Conservation (phyloP, 1,140 invertebrate species). For the Thaumatotibia leucotreta region DNA sequence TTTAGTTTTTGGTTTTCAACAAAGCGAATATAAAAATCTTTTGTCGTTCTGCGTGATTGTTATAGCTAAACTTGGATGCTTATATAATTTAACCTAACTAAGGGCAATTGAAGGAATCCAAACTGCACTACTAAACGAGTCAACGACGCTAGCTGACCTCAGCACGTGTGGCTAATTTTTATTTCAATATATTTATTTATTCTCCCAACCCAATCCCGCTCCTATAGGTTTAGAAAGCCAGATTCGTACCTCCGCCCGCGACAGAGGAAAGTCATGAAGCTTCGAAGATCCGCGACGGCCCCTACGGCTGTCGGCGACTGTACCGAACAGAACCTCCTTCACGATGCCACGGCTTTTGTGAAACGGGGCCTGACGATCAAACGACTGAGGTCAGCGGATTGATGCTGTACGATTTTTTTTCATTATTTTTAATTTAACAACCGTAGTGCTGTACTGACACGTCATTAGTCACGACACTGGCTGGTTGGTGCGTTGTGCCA, state of each 20-base stretch:
- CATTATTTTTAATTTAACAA: slow-evolving; percentile 57
- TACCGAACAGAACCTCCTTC: slow-evolving; percentile 62
- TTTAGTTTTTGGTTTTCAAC: too few relatives aligned
- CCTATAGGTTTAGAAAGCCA: slow-evolving; percentile 74
- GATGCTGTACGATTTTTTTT: slow-evolving; percentile 60
- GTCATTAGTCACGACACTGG: slow-evolving; percentile 33
- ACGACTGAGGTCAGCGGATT: slow-evolving; percentile 74
- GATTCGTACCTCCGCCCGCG: slow-evolving; percentile 71
- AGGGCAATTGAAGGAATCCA: too few relatives aligned
- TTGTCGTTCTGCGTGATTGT: too few relatives aligned
- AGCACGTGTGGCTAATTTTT: slow-evolving; percentile 45
- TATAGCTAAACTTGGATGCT: too few relatives aligned
- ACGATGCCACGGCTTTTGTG: slow-evolving; percentile 70
- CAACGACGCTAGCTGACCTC: too few relatives aligned
- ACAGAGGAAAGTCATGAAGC: slow-evolving; percentile 47
- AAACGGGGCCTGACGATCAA: slow-evolving; percentile 73
- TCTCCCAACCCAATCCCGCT: slow-evolving; percentile 38
- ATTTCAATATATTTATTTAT: slow-evolving; percentile 59
- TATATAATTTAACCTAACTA: too few relatives aligned
- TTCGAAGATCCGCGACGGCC: slow-evolving; percentile 66
- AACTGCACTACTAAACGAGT: too few relatives aligned
- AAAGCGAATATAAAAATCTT: too few relatives aligned
- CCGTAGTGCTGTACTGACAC: slow-evolving; percentile 68
- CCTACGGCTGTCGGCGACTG: slow-evolving; percentile 52
- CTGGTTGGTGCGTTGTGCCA: slow-evolving; percentile 22